phyloP scores from a whole-genome alignment of 2,113 vertebrate genomes.

The Tangachromis dhanisi region DNA sequence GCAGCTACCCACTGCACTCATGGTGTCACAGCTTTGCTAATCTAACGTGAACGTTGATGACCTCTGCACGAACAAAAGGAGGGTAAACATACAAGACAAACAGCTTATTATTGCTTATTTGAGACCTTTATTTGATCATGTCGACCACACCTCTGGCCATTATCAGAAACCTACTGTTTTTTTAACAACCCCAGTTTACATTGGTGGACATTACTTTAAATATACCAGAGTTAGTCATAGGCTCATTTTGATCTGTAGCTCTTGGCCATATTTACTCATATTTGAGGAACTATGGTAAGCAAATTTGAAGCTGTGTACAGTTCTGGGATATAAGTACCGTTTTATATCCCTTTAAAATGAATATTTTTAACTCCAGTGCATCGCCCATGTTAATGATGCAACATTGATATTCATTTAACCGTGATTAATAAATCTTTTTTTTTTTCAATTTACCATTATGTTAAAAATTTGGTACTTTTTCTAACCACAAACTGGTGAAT shows the following conservation, averaged over 20 bases:
- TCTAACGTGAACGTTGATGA: not conserved
- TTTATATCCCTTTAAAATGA: not conserved
- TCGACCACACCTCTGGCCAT: not conserved
- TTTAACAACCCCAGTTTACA: not conserved
- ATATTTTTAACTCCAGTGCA: not conserved
- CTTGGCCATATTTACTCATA: not conserved
- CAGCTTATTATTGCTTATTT: not conserved
- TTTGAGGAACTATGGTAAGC: not conserved
- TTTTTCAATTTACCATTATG: not conserved
- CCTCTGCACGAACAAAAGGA: not conserved
- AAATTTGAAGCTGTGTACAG: not conserved
- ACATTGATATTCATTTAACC: not conserved
- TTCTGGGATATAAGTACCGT: not conserved
- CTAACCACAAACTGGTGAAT: not conserved
- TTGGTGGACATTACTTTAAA: not conserved
- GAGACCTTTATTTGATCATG: not conserved
- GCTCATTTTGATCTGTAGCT: not conserved
- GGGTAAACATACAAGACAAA: not conserved
- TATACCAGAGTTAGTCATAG: not conserved
- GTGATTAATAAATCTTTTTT: not conserved
- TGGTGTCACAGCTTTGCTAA: not conserved
- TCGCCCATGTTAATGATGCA: not conserved
- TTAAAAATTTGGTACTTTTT: accelerated
- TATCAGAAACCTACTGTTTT: not conserved
- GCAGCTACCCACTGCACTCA: not conserved